Evolutionary conservation across 2,797 vertebrate species (phyloP), one percentile per base, ranked within the genome.

Genomic region (Phrynocephalus forsythii): DNA sequence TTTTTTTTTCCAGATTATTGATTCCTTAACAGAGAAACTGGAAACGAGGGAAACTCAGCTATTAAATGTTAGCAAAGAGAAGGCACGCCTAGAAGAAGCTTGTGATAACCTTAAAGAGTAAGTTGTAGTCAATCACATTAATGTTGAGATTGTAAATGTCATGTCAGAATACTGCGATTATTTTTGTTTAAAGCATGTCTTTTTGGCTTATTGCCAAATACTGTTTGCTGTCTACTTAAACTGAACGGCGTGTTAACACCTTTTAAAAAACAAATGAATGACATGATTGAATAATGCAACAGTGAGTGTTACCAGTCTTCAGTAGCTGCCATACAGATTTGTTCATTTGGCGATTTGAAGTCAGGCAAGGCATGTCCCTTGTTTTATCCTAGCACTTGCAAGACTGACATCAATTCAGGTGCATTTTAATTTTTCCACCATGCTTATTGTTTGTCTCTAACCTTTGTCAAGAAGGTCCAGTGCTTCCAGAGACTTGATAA

Each of bases 41-140:
- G 98, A 99, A 94, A 98, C 98, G 96, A 98, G 99, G 92, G 99
- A 99, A 95, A 95, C 96, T 79, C 99, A 99, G 93, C 97, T 99
- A 91, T 91, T 99, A 90, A 94, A 95, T 52, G 97, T 99, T 91
- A 99, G 98, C 96, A 99, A 99, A 97, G 99, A 99, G 94, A 99
- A 99, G 86, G 99, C 98, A 6, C 94, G 93, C 77, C 95, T 99
- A 91, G 99, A 99, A 91, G 99, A 99, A 96, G 97, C 98, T 79
- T 98, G 97, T 92, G 99, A 99, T 96, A 99, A 99, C 94, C 97
- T 99, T 13, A 98, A 97, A 97, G 99, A 99, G 99, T 99, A 95
- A 98, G 98, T 98, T 94, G 90, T 75, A 91, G 88, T 87, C 38
- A 50, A 3, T 6, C 77, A 24, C 33, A 44, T 22, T 83, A 77